These are phyloP conservation scores for Carpatolechia fugitivella DNA, from an alignment of 2,888 invertebrate genomes.

Conservation along the genomic window DNA sequence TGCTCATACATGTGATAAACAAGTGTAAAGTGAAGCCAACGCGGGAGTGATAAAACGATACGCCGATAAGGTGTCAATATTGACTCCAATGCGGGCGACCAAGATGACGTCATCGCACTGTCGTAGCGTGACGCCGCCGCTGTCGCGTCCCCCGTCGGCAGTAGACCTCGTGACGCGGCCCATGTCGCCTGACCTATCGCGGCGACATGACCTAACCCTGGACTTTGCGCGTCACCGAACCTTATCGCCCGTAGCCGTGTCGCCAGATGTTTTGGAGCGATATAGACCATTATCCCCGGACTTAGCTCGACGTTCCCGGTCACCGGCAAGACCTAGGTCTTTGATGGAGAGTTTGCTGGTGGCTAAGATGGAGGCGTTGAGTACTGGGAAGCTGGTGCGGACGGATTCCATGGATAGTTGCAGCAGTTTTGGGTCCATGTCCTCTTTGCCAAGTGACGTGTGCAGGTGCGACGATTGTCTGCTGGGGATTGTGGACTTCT, in stretches of 20 bases:
- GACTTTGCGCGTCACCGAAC: constrained; percentile 57
- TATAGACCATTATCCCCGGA: constrained; percentile 68
- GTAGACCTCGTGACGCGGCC: constrained; percentile 45
- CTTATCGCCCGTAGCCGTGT: constrained; percentile 59
- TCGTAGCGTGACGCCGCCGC: constrained; percentile 73
- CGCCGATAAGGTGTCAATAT: constrained; percentile 21
- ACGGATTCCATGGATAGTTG: constrained; percentile 89
- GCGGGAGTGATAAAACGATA: constrained; percentile 28
- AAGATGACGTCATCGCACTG: constrained; percentile 77
- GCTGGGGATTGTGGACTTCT: constrained; percentile 88
- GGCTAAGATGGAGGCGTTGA: constrained; percentile 89
- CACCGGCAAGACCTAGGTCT: constrained; percentile 83
- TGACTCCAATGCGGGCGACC: constrained; percentile 59
- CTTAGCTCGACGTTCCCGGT: constrained; percentile 61
- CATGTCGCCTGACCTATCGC: constrained; percentile 58
- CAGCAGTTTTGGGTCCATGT: constrained; percentile 84
- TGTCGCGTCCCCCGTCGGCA: constrained; percentile 68
- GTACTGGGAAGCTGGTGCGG: constrained; percentile 80
- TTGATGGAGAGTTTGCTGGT: constrained; percentile 89
- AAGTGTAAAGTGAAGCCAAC: constrained; percentile 15
- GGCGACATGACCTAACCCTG: constrained; percentile 58
- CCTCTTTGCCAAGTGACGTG: constrained; percentile 85
- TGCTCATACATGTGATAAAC: constrained; percentile 7
- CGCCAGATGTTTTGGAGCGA: constrained; percentile 60
- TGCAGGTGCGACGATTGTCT: constrained; percentile 92